Percentiles rank a stretch among this genome's conserved stretches.
Evolutionary conservation across 2,797 vertebrate species (phyloP).

Genomic region (Anisognathus igniventris): DNA sequence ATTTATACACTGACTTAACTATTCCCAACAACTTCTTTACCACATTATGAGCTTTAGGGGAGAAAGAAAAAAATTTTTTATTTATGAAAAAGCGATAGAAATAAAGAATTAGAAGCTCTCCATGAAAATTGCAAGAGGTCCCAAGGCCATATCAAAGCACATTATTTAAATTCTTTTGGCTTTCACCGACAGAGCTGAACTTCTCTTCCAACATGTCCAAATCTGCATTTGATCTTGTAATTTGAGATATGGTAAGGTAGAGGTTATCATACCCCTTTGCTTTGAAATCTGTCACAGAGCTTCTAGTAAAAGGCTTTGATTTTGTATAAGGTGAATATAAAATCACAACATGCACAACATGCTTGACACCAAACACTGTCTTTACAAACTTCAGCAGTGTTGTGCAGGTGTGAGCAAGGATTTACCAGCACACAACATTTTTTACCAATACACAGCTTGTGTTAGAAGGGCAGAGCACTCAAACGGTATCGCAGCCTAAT

Average conservation of each 20-base stretch:
- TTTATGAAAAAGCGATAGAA: slow-evolving; percentile 17
- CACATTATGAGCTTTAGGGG: slow-evolving; percentile 19
- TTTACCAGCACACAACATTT: neutral
- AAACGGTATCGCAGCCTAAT: neutral
- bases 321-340: neutral
- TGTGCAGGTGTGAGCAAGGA: neutral
- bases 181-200: neutral
- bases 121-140: slow-evolving; percentile 44
- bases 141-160: slow-evolving; percentile 1
- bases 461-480: neutral
- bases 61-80: neutral
- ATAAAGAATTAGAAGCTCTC: slow-evolving; percentile 11
- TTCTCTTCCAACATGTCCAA: neutral
- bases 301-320: neutral
- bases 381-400: rapidly evolving
- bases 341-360: neutral
- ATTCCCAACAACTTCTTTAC: slow-evolving; percentile 8
- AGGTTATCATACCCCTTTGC: neutral
- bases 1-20: slow-evolving; percentile 57
- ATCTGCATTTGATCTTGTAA: slow-evolving; percentile 30
- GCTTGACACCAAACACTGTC: neutral
- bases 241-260: neutral
- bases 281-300: neutral
- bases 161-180: slow-evolving; percentile 22
- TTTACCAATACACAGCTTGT: neutral